Evolutionary conservation across 2,888 invertebrate genomes (phyloP), one percentile per base, ranked within the genome.

Genomic region (Conomelus anceps): DNA sequence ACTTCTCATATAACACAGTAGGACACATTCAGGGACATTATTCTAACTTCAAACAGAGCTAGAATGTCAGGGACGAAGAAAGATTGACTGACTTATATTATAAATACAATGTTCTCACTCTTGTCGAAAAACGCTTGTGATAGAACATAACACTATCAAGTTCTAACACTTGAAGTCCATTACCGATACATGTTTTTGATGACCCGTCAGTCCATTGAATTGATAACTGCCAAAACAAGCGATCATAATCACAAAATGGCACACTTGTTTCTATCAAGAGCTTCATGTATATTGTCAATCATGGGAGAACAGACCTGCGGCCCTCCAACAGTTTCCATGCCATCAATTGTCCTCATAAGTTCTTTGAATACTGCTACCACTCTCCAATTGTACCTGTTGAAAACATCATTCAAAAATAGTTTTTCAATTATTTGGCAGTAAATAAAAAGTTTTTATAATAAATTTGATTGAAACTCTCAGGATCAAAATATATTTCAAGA

Each of bases 361-460:
- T 98, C 98, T 91, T 97, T 97, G 92, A 98, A 98, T 24, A 97
- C 96, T 90, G 96, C 95, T 91, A 97, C 96, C 13, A 98, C 96
- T 90, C 97, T 95, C 96, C 97, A 98, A 93, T 98, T 98, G 93
- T 96, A 98, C 94, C 98, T 98, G 63, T 63, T 89, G 98, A 98
- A 90, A n/a, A n/a, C 98, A 63, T n/a, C 3, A 26, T 11, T 26
- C 4, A 4, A n/a, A n/a, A n/a, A n/a, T n/a, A n/a, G n/a, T n/a
- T n/a, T n/a, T n/a, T n/a, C n/a, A n/a, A n/a, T n/a, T n/a, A n/a
- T n/a, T n/a, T n/a, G n/a, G n/a, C n/a, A n/a, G n/a, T n/a, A n/a
- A n/a, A n/a, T n/a, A n/a, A n/a, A n/a, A n/a, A n/a, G n/a, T n/a
- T n/a, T n/a, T n/a, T n/a, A n/a, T n/a, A n/a, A n/a, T n/a, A n/a